A percentile compares a stretch with the other conserved stretches of the same genome.
These are phyloP conservation scores for Drosophila fuyamai DNA, from an alignment of 1,140 invertebrate genomes.

Conservation along the genomic window DNA sequence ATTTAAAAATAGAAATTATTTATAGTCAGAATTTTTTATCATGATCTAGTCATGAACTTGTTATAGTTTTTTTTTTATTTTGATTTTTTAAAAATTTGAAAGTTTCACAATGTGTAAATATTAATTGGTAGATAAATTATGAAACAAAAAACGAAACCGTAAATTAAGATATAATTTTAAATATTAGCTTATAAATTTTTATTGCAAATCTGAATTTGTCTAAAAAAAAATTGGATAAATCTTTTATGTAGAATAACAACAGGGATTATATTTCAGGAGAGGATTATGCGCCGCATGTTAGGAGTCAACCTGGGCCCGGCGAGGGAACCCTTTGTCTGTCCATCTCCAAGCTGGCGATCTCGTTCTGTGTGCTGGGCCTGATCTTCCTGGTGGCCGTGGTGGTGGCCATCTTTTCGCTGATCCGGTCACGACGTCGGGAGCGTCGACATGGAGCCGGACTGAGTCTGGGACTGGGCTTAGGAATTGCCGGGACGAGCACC, in stretches of 20 bases:
- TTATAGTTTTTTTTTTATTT: too few relatives aligned
- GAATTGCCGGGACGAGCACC: slow-evolving; percentile 52
- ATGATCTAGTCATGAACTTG: too few relatives aligned
- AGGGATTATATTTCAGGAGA: slow-evolving; percentile 54
- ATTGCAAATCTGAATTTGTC: too few relatives aligned
- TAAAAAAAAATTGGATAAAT: background rate
- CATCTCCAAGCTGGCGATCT: slow-evolving; percentile 89
- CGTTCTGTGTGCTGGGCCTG: slow-evolving; percentile 88
- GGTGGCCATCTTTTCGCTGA: slow-evolving; percentile 88
- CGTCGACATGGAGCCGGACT: slow-evolving; percentile 36
- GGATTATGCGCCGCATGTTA: slow-evolving; percentile 72
- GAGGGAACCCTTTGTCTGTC: slow-evolving; percentile 88
- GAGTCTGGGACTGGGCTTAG: slow-evolving; percentile 34
- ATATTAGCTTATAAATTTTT: too few relatives aligned
- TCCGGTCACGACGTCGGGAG: slow-evolving; percentile 86
- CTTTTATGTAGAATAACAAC: background rate
- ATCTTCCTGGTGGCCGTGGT: slow-evolving; percentile 89
- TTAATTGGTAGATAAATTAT: too few relatives aligned
- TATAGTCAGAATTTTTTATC: too few relatives aligned
- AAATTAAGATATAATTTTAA: too few relatives aligned
- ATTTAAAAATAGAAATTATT: too few relatives aligned
- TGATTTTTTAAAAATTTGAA: too few relatives aligned
- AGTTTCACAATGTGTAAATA: too few relatives aligned
- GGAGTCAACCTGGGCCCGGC: slow-evolving; percentile 39
- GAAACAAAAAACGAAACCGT: too few relatives aligned